Evolutionary conservation across 1,140 invertebrate genomes (phyloP).

Genomic region (Neomicropteryx cornuta): DNA sequence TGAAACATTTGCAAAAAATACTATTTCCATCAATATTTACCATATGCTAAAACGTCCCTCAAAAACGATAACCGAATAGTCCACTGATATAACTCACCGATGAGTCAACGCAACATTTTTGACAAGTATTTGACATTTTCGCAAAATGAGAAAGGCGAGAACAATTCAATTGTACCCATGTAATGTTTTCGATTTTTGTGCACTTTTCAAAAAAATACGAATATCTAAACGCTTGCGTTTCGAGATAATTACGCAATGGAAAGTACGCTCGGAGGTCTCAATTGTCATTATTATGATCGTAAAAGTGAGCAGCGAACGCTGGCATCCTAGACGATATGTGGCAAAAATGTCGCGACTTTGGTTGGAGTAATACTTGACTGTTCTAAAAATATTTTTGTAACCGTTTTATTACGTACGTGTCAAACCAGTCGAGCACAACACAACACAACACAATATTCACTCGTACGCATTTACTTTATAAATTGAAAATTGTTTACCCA

Average conservation of each 20-base stretch:
- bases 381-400: constrained; percentile 41
- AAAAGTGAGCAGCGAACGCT: constrained; percentile 35
- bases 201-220: constrained; percentile 1
- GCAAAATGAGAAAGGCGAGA: constrained; percentile 35
- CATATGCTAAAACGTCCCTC: too few relatives aligned
- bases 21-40: too few relatives aligned
- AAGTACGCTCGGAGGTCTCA: constrained; percentile 27
- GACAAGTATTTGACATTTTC: too few relatives aligned
- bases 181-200: constrained; percentile 20
- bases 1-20: too few relatives aligned
- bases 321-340: constrained; percentile 42
- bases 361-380: constrained; percentile 41
- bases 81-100: too few relatives aligned
- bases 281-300: constrained; percentile 29
- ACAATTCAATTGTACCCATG: constrained; percentile 24
- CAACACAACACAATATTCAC: constrained; percentile 22
- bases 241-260: constrained; percentile 15
- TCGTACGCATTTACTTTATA: constrained; percentile 33
- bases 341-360: constrained; percentile 40
- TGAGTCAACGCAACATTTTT: too few relatives aligned
- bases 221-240: constrained; percentile 13
- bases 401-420: constrained; percentile 24
- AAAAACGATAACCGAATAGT: too few relatives aligned
- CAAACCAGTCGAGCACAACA: constrained; percentile 18
- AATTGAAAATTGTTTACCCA: constrained; percentile 41